Evolutionary conservation across 2,797 vertebrate species (phyloP), one percentile per base, ranked within the genome.

Genomic region (Pristis pectinata): DNA sequence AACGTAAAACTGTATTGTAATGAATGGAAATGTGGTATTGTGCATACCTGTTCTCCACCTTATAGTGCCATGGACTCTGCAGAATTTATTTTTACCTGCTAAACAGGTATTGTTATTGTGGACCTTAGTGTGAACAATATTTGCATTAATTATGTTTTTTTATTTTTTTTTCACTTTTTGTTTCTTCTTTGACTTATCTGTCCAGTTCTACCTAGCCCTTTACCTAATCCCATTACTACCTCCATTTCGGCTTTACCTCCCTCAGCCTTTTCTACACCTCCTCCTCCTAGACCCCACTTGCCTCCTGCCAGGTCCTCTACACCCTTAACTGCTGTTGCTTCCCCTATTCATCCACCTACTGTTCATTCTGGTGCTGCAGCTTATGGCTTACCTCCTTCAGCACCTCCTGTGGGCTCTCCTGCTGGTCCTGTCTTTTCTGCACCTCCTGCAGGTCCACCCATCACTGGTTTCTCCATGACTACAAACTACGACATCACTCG

Each of bases 401-500:
- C 96, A 34, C 95, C 96, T 13, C 95, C 95, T 0, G 22, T 95
- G 9, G 94, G 95, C 11, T 96, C 96, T 76, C 4, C 96, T 94
- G 53, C 96, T 0, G 95, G 96, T 9, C 15, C 96, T 27, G 95
- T 95, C 70, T 95, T 97, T 72, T 93, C 97, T 0, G 95, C 97
- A 13, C 98, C 98, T 41, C 97, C 98, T 6, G 44, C 95, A 0
- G 97, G 97, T 76, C 98, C 98, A 0, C 98, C 98, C 0, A 96
- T 96, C 22, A 97, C 98, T 0, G 97, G 97, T 92, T 99, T 98
- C 97, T 97, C 97, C 1, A 85, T 97, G 77, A 96, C 97, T 49
- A 97, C 97, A 13, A 95, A 96, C 19, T 99, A 98, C 13, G 99
- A 99, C 95, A 99, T 99, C 96, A 99, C 99, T 0, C 97, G 98